Base-by-base conservation (phyloP, 2,113 vertebrate genomes). In the Gavia stellata region DNA sequence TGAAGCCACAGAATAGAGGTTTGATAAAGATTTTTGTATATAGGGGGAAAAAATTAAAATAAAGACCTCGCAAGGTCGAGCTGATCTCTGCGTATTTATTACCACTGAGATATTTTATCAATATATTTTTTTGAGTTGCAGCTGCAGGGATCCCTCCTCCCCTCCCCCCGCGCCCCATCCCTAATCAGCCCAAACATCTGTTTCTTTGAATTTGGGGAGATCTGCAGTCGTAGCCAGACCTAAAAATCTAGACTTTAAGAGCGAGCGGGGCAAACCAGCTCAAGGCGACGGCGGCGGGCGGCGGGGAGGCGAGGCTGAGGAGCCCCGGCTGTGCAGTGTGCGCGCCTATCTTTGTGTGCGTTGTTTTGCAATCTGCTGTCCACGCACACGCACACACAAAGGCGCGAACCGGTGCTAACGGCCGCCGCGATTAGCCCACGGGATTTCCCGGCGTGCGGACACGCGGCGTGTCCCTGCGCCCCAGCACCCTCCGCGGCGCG, bases 1-100 rank as follows among this genome's bases (percentile, higher is more conserved):
- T 99, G 98, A 99, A 99, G 98, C 98, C 98, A 98, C 98, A 99
- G 99, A 99, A 99, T 99, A 98, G 99, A 98, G 98, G 99, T 99
- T 99, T 99, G 99, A 99, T 99, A 99, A 99, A 99, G 99, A 99
- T 99, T 99, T 99, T 99, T 98, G 98, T 98, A 96, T 97, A 92
- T 94, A 88, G 98, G 98, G 96, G 20, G 7, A 11, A 38, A 34
- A 44, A 81, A 56, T 77, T 98, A 97, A 98, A 97, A 97, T 98
- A 98, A 99, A 99, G 98, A 98, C 98, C 98, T 97, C 97, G 98
- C 98, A 98, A 99, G 99, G 98, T 98, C 98, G 98, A 98, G 98
- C 98, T 98, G 98, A 98, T 98, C 98, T 96, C 98, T 97, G 97
- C 97, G 94, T 98, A 96, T 97, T 98, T 94, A 88, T 94, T 94